Evolutionary conservation across 2,113 vertebrate species (phyloP), one percentile per base, ranked within the genome.

Genomic region (Narcine bancroftii): DNA sequence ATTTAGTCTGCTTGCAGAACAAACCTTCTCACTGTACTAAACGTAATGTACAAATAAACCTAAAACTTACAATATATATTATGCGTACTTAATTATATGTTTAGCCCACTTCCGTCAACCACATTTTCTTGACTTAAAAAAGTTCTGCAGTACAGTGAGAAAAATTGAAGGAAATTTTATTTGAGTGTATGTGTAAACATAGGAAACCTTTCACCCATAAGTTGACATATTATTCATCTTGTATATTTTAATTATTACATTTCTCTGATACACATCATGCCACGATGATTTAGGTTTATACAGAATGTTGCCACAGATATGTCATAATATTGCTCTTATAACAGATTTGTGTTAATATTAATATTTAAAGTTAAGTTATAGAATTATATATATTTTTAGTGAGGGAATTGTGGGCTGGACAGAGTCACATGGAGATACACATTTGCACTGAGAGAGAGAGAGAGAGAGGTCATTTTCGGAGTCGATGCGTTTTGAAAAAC

Each of bases 251-350:
- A 87, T 87, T 87, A 36, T 47, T 17, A 47, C 45, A 79, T 77
- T 45, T 45, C 13, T 60, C 33, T 39, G 36, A 87, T 60, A n/a
- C n/a, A n/a, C n/a, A n/a, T 13, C 33, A 53, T 33, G 10, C 19
- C 11, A 47, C 6, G 24, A 45, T 63, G n/a, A n/a, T 87, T 87
- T 36, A 26, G 56, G 63, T 87, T 36, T 36, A n/a, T 36, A 39
- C 5, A 63, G 50, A 63, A 87, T 56, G 83, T 87, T 87, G 83
- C 83, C 56, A 87, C 63, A 87, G 83, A 60, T 36, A 63, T 87
- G 36, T 60, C 83, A 87, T n/a, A 87, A 33, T 63, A 53, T 42
- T 87, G 53, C 53, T 36, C n/a, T n/a, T n/a, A n/a, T n/a, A n/a
- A n/a, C n/a, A n/a, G n/a, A n/a, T n/a, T n/a, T n/a, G n/a, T n/a